Conservation (phyloP, 2,797 vertebrate species). For the Natrix natrix region DNA sequence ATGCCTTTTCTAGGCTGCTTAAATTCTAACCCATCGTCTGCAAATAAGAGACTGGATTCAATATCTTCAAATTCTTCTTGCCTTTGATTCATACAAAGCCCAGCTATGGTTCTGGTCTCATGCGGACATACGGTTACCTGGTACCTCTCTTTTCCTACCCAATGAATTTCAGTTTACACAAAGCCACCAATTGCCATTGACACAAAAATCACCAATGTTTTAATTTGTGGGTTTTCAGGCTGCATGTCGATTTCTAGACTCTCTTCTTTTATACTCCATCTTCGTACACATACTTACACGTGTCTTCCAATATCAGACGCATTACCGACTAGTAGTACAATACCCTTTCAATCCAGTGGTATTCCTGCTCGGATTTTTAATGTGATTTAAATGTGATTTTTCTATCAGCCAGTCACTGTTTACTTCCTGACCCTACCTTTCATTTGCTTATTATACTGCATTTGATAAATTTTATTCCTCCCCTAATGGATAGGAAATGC, state of each 20-base stretch:
- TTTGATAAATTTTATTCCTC: background rate
- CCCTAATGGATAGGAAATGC: fast-evolving
- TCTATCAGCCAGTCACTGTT: background rate
- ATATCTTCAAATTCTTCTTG: background rate
- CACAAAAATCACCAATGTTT: background rate
- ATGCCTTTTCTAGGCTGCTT: background rate
- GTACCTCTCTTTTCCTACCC: background rate
- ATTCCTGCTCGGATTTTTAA: background rate
- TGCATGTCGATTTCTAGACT: background rate
- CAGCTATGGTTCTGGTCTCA: background rate
- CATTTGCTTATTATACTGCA: background rate
- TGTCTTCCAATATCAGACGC: background rate
- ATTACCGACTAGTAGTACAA: background rate
- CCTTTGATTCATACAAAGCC: background rate
- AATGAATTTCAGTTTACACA: background rate
- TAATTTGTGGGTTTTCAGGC: background rate
- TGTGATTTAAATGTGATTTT: background rate
- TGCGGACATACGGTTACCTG: background rate
- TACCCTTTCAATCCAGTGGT: background rate
- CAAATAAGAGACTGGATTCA: background rate
- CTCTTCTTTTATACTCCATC: background rate
- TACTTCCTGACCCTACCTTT: background rate
- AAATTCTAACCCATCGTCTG: background rate
- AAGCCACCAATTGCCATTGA: background rate
- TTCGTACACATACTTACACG: background rate